Evolutionary conservation across 2,888 invertebrate species (phyloP).

Genomic region (Spilosoma lubricipeda): DNA sequence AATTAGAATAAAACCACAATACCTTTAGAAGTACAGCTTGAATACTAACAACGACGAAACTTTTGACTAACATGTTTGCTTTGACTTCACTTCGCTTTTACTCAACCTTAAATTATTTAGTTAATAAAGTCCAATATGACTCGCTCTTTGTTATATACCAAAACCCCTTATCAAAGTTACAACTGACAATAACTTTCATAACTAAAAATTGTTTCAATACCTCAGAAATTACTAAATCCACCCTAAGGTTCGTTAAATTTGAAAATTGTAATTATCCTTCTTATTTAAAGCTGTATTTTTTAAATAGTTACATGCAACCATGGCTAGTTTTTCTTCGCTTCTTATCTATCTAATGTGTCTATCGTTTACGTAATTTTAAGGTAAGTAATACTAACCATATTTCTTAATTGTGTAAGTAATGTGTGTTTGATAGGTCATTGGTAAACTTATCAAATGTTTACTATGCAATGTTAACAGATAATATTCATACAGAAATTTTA

Average conservation of each 20-base stretch:
- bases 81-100: too few relatives aligned
- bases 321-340: neutral
- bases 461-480: neutral
- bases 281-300: neutral
- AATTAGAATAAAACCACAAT: neutral
- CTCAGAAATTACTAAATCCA: slow-evolving; percentile 31
- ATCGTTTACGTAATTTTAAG: neutral
- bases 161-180: slow-evolving; percentile 37
- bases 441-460: neutral
- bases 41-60: slow-evolving; percentile 37
- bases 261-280: neutral
- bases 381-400: neutral
- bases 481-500: neutral
- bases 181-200: slow-evolving; percentile 32
- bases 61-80: slow-evolving; percentile 35
- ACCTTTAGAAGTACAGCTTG: slow-evolving; percentile 35
- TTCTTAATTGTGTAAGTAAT: neutral
- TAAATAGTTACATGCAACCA: neutral
- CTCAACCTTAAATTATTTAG: neutral
- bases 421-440: neutral
- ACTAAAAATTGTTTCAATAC: slow-evolving; percentile 27
- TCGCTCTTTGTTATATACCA: slow-evolving; percentile 37
- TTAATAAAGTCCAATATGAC: slow-evolving; percentile 7
- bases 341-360: neutral
- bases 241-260: neutral